These are phyloP conservation scores for Diogma glabrata DNA, from an alignment of 2,888 invertebrate species.

Conservation along the genomic window DNA sequence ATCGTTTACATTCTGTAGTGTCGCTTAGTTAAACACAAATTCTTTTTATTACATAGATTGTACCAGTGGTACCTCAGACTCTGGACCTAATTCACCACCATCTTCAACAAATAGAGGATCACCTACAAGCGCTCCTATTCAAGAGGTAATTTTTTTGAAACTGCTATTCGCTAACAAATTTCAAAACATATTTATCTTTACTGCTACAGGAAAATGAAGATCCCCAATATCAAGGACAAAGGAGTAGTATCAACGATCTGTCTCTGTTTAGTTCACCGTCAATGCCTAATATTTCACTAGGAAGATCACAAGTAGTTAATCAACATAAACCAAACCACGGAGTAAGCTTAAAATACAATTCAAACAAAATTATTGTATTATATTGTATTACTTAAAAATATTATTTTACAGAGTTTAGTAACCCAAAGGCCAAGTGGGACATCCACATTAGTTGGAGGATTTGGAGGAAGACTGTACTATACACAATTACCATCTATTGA, in stretches of 20 bases:
- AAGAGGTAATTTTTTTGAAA: constrained; percentile 37
- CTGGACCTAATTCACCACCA: constrained; percentile 65
- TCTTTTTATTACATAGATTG: constrained; percentile 35
- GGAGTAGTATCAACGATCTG: constrained; percentile 58
- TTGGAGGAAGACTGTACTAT: constrained; percentile 36
- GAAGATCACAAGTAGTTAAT: constrained; percentile 56
- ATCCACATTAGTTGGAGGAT: constrained; percentile 48
- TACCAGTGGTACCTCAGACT: constrained; percentile 53
- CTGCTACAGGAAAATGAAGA: constrained; percentile 54
- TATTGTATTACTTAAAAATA: constrained; percentile 20
- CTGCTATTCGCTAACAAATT: not conserved
- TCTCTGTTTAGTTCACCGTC: constrained; percentile 88
- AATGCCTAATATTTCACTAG: constrained; percentile 93
- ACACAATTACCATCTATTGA: constrained; percentile 33
- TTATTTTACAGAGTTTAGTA: constrained; percentile 26
- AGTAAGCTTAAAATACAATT: constrained; percentile 1
- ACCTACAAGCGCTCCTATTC: constrained; percentile 59
- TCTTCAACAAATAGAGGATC: constrained; percentile 50
- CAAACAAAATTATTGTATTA: not conserved
- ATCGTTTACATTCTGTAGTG: too few relatives aligned
- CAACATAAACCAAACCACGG: constrained; percentile 24
- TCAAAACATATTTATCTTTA: constrained; percentile 2
- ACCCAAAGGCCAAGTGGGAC: constrained; percentile 25
- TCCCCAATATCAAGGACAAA: constrained; percentile 47
- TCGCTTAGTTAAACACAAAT: not conserved